Evolutionary conservation across 2,888 invertebrate species (phyloP).

Genomic region (Euphydryas editha): DNA sequence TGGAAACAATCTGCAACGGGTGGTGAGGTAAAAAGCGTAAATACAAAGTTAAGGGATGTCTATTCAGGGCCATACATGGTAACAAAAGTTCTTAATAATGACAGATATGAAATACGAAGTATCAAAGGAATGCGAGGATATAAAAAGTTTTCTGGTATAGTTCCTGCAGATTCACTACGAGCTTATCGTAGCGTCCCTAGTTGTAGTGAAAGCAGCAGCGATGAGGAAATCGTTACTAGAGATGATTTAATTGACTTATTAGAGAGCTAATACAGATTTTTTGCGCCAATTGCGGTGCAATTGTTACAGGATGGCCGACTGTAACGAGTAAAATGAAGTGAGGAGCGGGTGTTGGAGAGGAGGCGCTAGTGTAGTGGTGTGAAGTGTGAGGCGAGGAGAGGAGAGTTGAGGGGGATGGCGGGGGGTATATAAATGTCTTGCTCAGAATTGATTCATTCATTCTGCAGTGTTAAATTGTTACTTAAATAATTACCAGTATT

Average conservation of each 20-base stretch:
- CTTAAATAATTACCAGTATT: too few relatives aligned
- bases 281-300: too few relatives aligned
- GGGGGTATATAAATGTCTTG: too few relatives aligned
- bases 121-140: constrained; percentile 37
- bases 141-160: constrained; percentile 39
- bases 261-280: neutral
- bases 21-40: constrained; percentile 30
- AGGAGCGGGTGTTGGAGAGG: too few relatives aligned
- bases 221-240: constrained; percentile 25
- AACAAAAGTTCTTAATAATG: constrained; percentile 31
- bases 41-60: constrained; percentile 31
- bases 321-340: too few relatives aligned
- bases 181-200: constrained; percentile 29
- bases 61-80: constrained; percentile 38
- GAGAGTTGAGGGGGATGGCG: too few relatives aligned
- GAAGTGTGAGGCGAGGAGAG: too few relatives aligned
- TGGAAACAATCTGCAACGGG: constrained; percentile 20
- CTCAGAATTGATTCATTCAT: too few relatives aligned
- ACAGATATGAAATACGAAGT: constrained; percentile 35
- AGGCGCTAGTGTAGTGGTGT: too few relatives aligned
- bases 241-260: constrained; percentile 30
- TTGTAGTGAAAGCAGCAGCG: constrained; percentile 23
- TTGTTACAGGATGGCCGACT: too few relatives aligned
- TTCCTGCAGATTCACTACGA: constrained; percentile 32
- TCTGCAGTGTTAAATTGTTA: too few relatives aligned